Percentiles rank a stretch among this genome's conserved stretches.
Conservation (phyloP, 2,888 invertebrate species). For the Drosophila demipolita region DNA sequence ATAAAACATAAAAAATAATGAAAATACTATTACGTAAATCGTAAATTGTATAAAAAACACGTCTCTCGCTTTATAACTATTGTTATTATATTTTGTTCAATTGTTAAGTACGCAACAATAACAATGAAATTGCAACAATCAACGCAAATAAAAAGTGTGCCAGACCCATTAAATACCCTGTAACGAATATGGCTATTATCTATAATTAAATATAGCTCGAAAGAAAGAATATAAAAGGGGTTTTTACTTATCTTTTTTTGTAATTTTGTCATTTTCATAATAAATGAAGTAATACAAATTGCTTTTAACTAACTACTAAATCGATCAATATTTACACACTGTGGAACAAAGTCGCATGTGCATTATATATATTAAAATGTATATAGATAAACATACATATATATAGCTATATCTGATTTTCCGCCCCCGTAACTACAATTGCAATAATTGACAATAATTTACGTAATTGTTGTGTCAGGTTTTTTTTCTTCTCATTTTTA, state of each 20-base stretch:
- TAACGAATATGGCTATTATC: neutral
- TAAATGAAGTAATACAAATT: neutral
- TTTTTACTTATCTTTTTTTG: neutral
- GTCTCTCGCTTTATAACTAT: neutral
- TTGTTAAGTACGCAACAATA: conserved; percentile 56
- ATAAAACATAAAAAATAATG: conserved; percentile 18
- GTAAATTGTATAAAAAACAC: neutral
- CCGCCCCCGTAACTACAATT: conserved; percentile 67
- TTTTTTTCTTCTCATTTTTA: conserved; percentile 7
- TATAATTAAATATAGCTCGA: neutral
- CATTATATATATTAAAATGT: neutral
- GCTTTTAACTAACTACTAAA: neutral
- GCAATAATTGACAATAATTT: conserved; percentile 78
- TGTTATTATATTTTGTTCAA: conserved; percentile 6
- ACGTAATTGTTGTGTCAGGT: conserved; percentile 69
- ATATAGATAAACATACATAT: neutral
- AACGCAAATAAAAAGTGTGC: conserved; percentile 17
- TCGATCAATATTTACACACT: neutral
- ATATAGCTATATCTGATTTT: conserved; percentile 21
- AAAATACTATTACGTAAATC: neutral
- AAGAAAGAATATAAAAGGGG: neutral
- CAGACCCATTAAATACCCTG: conserved; percentile 36
- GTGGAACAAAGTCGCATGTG: conserved; percentile 38
- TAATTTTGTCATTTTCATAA: neutral
- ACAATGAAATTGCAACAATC: conserved; percentile 43